Evolutionary conservation across 2,113 vertebrate species (phyloP).

Genomic region (Calyptomena viridis): DNA sequence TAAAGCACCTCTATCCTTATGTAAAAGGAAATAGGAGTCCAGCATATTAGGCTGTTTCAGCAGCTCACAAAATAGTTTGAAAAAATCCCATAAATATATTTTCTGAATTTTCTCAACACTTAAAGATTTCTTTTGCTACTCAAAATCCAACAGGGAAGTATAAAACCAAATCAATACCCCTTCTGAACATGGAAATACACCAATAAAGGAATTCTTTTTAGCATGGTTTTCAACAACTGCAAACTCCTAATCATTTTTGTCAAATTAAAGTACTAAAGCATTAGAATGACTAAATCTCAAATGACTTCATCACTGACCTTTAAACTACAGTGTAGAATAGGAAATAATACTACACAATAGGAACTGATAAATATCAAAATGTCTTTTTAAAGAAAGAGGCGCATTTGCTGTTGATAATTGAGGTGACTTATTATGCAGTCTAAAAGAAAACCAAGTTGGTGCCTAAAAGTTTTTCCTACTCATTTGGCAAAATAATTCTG

Average conservation of each 20-base stretch:
- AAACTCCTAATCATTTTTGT: background rate
- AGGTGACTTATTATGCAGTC: background rate
- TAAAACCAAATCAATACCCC: background rate
- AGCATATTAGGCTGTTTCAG: background rate
- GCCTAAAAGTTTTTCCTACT: background rate
- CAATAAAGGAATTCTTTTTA: background rate
- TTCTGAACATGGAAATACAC: background rate
- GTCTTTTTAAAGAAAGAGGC: background rate
- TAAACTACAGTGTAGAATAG: background rate
- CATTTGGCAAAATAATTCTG: background rate
- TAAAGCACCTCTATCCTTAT: background rate
- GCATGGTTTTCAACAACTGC: background rate
- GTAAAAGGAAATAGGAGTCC: background rate
- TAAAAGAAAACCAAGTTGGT: background rate
- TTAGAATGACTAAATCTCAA: background rate
- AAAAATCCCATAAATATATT: background rate
- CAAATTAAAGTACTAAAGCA: background rate
- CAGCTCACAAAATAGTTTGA: background rate
- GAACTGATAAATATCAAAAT: conserved; percentile 43
- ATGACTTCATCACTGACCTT: conserved; percentile 26
- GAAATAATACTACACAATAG: background rate
- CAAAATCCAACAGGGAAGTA: background rate
- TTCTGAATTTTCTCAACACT: background rate
- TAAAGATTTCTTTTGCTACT: background rate
- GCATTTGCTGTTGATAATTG: background rate